Evolutionary conservation across 2,113 vertebrate species (phyloP), one percentile per base, ranked within the genome.

Genomic region (Poeciliopsis turrubarensis): DNA sequence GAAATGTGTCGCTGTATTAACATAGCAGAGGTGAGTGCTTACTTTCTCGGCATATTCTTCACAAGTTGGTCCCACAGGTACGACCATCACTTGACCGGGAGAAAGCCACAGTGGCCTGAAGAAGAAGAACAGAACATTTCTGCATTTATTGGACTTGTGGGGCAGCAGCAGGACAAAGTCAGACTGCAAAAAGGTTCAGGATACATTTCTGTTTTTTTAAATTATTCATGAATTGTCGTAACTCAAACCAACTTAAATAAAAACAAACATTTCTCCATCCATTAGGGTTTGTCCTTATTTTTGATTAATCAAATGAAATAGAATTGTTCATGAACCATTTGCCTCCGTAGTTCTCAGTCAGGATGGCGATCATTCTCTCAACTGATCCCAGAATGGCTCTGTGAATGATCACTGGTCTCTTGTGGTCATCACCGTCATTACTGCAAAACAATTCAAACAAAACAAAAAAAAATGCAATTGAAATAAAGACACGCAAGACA

Each of bases 301-400:
- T 57, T 3, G 8, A 57, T 57, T n/a, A 57, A 54, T 9, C 19
- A 22, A 37, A 65, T 34, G 60, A 39, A 37, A 69, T 2, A 65
- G 0, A 39, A 66, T 19, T 60, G 30, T 77, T 73, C 25, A 86
- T 87, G 31, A 95, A 99, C 97, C 98, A 99, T 96, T 98, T 99
- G 68, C 98, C 98, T 10, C 96, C 98, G n/a, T 96, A 99, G 95
- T 96, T 99, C 90, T 99, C 98, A 0, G 97, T 98, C 57, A 99
- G 94, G 85, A 99, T 99, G 47, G 98, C 98, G 0, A 99, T 98
- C 98, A 99, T 99, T 87, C 98, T 95, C 90, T 99, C 98, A 60
- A 99, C 97, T 14, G 98, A 99, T 41, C 98, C 98, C 92, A 99
- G 85, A 83, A 99, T 97, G 32, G 98, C 98, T 78, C 98, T 95